These are phyloP conservation scores for Myripristis jacobus DNA, from an alignment of 2,797 vertebrate genomes.

Conservation along the genomic window DNA sequence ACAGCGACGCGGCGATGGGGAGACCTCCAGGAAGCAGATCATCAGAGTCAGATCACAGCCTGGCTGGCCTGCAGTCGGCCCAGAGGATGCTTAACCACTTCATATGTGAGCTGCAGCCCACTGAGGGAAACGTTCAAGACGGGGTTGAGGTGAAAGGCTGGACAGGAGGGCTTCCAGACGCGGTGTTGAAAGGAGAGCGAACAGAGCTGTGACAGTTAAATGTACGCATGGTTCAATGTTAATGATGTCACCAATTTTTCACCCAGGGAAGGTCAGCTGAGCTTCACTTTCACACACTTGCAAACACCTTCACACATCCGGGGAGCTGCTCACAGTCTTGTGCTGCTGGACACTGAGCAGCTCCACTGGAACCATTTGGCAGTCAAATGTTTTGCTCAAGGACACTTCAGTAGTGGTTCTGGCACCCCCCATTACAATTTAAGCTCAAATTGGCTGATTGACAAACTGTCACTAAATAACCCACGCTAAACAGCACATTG, in stretches of 20 bases:
- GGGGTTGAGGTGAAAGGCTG: conserved; percentile 56
- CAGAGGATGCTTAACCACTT: conserved; percentile 79
- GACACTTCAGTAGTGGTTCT: too few species aligned
- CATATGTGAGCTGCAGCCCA: conserved; percentile 58
- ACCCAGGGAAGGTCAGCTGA: not conserved
- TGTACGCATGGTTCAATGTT: not conserved
- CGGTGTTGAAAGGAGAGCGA: conserved; percentile 75
- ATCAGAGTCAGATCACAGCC: conserved; percentile 40
- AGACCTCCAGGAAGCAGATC: conserved; percentile 33
- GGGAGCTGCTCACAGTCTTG: not conserved
- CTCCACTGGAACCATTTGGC: too few species aligned
- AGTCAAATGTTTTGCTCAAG: too few species aligned
- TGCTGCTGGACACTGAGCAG: too few species aligned
- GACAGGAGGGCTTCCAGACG: conserved; percentile 66
- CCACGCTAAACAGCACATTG: too few species aligned
- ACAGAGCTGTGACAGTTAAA: conserved; percentile 75
- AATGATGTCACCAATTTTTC: not conserved
- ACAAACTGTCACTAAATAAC: too few species aligned
- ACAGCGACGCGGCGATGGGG: conserved; percentile 31
- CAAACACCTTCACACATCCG: not conserved
- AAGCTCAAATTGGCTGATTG: too few species aligned
- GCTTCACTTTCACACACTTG: not conserved
- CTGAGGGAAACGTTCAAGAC: conserved; percentile 44
- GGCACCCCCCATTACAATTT: too few species aligned
- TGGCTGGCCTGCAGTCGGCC: conserved; percentile 73